Conservation (phyloP, 2,113 vertebrate genomes). For the Planiliza haematocheilus region DNA sequence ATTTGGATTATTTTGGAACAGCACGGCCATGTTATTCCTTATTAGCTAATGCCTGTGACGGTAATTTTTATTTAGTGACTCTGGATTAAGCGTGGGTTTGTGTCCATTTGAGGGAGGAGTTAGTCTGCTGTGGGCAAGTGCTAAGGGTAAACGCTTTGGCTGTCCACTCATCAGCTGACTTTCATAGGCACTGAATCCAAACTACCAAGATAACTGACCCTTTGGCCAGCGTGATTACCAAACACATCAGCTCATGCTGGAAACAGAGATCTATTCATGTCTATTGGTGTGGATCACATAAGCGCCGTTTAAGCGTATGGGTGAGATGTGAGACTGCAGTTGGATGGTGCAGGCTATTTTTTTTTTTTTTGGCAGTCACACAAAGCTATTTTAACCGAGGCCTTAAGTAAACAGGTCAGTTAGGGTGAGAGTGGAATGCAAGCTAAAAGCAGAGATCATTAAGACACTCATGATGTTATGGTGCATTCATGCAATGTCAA, state of each 20-base stretch:
- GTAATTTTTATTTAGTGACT: constrained; percentile 11
- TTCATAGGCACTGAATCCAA: constrained; percentile 30
- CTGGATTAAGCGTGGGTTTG: not conserved
- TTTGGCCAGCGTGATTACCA: constrained; percentile 35
- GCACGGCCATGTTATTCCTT: not conserved
- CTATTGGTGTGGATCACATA: constrained; percentile 14
- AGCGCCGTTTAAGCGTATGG: not conserved
- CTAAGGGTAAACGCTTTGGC: constrained; percentile 60
- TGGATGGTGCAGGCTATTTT: not conserved
- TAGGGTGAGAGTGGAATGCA: constrained; percentile 4
- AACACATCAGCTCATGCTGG: constrained; percentile 18
- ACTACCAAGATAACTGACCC: constrained; percentile 44
- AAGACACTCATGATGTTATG: not conserved
- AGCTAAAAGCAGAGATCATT: not conserved
- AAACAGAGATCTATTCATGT: constrained; percentile 43
- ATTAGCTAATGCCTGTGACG: not conserved
- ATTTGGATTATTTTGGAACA: not conserved
- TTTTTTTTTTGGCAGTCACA: constrained; percentile 18
- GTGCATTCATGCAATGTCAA: too few species aligned
- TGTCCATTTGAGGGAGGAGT: constrained; percentile 14
- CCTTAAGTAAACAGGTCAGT: not conserved
- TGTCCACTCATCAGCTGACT: constrained; percentile 68
- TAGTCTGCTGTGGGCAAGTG: constrained; percentile 34
- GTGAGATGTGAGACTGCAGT: not conserved
- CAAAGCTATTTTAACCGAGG: constrained; percentile 21